These are phyloP conservation scores for Dromaius novaehollandiae DNA, from an alignment of 2,113 vertebrate species.

Conservation along the genomic window DNA sequence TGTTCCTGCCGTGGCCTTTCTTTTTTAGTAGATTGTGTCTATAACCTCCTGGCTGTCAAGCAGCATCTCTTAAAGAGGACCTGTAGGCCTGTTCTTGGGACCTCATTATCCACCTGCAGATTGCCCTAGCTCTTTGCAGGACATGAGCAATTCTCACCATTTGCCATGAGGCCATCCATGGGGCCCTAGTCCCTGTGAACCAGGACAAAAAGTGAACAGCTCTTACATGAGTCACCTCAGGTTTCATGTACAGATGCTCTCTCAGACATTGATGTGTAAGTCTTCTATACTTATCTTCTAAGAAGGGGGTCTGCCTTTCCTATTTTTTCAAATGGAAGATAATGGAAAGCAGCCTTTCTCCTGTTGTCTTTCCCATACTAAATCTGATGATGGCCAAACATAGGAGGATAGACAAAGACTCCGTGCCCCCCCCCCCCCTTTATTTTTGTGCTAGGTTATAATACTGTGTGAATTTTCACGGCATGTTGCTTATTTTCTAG, in stretches of 20 bases:
- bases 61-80: not conserved
- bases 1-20: not conserved
- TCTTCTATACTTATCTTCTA: not conserved
- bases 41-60: not conserved
- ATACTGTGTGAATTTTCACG: not conserved
- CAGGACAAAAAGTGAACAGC: not conserved
- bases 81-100: not conserved
- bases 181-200: not conserved
- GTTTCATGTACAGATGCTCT: not conserved
- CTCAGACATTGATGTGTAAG: not conserved
- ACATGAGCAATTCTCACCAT: not conserved
- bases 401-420: not conserved
- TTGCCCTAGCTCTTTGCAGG: not conserved
- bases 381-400: not conserved
- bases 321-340: not conserved
- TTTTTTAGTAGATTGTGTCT: not conserved
- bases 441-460: not conserved
- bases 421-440: not conserved
- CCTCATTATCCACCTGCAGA: not conserved
- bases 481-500: not conserved
- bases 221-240: not conserved
- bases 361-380: not conserved
- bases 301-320: not conserved
- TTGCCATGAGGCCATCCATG: not conserved
- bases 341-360: not conserved